These are phyloP conservation scores for Mallotus villosus DNA, from an alignment of 2,797 vertebrate genomes.

Conservation along the genomic window DNA sequence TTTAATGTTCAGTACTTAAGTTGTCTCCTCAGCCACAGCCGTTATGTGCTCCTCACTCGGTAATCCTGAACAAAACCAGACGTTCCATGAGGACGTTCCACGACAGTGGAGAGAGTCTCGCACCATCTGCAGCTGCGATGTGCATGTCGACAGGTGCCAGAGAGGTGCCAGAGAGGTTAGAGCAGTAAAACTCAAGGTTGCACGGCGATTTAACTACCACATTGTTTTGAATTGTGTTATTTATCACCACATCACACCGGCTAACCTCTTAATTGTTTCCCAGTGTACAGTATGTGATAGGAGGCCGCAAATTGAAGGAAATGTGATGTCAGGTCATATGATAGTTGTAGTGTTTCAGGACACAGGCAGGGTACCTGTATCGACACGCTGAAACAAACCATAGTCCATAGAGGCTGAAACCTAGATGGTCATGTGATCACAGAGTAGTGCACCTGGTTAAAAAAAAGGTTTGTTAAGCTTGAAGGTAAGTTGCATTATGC, in stretches of 20 bases:
- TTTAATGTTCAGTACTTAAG: background rate
- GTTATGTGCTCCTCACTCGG: background rate
- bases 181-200: constrained; percentile 7
- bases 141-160: constrained; percentile 8
- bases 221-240: background rate
- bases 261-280: background rate
- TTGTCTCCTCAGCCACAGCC: background rate
- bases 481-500: background rate
- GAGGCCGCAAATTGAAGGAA: background rate
- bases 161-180: constrained; percentile 15
- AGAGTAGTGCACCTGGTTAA: background rate
- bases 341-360: background rate
- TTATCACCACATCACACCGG: constrained; percentile 18
- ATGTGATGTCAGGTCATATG: background rate
- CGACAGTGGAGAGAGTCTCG: background rate
- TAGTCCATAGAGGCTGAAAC: background rate
- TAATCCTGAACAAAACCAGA: background rate
- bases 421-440: background rate
- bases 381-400: background rate
- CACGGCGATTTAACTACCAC: constrained; percentile 19
- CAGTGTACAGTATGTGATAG: background rate
- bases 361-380: background rate
- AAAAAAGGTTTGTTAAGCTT: background rate
- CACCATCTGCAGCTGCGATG: background rate
- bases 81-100: background rate